phyloP scores from a whole-genome alignment of 1,140 invertebrate species.

The Procambarus virginalis region DNA sequence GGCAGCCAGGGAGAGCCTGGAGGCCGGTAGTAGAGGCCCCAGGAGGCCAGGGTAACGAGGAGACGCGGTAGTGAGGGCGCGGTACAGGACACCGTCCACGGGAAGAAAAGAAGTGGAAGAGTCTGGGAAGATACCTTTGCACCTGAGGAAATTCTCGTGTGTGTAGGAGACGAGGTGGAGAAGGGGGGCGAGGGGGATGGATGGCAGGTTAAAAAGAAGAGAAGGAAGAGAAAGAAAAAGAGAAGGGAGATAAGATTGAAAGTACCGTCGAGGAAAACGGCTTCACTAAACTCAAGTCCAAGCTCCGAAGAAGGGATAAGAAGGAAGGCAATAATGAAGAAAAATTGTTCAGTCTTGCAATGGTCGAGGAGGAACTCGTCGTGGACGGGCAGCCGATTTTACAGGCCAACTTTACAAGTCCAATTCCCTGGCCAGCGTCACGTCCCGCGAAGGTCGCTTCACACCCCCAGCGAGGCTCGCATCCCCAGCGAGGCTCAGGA shows the following conservation, averaged over 20 bases:
- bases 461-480: too few species aligned
- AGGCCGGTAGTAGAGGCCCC: neutral
- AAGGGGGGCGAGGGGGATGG: neutral
- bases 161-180: neutral
- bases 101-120: conserved; percentile 4
- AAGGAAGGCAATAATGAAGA: conserved; percentile 30
- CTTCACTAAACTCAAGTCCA: conserved; percentile 26
- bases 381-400: neutral
- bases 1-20: neutral
- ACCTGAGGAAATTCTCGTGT: neutral
- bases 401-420: neutral
- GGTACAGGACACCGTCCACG: neutral
- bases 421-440: neutral
- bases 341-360: conserved; percentile 19
- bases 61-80: neutral
- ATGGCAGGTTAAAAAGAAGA: conserved; percentile 5
- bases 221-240: conserved; percentile 17
- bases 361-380: conserved; percentile 17
- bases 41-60: conserved; percentile 8
- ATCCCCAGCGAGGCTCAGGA: neutral
- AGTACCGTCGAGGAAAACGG: conserved; percentile 4
- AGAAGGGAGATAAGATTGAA: neutral
- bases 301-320: conserved; percentile 11
- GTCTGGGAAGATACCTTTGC: conserved; percentile 29
- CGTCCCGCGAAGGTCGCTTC: neutral